phyloP scores from a whole-genome alignment of 1,140 invertebrate species.

The Caenorhabditis tropicalis region DNA sequence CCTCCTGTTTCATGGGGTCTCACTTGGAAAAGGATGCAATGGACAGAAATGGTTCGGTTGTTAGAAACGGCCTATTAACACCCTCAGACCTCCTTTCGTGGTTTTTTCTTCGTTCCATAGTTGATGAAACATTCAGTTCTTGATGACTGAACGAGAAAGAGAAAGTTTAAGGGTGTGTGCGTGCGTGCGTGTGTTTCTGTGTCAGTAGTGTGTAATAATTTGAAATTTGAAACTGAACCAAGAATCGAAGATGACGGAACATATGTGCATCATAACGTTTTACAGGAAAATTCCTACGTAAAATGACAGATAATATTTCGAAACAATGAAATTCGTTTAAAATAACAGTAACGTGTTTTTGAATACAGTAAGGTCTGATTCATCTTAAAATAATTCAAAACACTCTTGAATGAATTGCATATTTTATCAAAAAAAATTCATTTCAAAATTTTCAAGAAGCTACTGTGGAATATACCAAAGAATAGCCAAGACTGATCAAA shows the following conservation, averaged over 20 bases:
- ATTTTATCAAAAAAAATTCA: too few species aligned
- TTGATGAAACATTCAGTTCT: constrained; percentile 34
- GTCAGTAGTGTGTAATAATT: constrained; percentile 39
- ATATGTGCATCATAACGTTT: neutral
- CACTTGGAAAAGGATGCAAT: neutral
- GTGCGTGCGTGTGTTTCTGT: constrained; percentile 8
- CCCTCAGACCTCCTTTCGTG: neutral
- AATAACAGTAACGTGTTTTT: too few species aligned
- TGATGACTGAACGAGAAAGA: constrained; percentile 31
- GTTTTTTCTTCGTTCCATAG: neutral
- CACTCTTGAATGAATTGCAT: too few species aligned
- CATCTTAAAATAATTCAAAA: too few species aligned
- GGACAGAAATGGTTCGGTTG: neutral
- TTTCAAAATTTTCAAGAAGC: too few species aligned
- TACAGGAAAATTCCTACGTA: neutral
- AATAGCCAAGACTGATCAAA: neutral
- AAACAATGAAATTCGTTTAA: too few species aligned
- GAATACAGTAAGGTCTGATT: too few species aligned
- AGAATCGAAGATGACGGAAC: constrained; percentile 31
- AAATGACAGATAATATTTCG: too few species aligned
- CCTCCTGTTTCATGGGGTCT: neutral
- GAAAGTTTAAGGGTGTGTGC: constrained; percentile 17
- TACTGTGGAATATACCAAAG: too few species aligned
- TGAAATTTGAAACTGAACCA: constrained; percentile 32
- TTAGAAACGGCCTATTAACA: constrained; percentile 25